Evolutionary conservation across 2,888 invertebrate species (phyloP).

Genomic region (Mythimna lalbum): DNA sequence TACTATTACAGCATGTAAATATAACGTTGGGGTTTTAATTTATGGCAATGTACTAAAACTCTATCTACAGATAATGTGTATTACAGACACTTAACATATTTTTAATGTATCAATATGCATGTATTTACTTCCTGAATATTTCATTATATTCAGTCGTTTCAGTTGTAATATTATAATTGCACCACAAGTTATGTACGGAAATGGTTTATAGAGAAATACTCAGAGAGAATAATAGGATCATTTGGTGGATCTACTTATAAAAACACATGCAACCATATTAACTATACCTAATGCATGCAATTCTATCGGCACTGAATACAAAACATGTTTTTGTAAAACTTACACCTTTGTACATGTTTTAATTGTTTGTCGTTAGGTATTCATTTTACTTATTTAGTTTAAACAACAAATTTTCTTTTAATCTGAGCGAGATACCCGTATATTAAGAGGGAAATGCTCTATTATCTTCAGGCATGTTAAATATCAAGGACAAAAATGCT

Average conservation of each 20-base stretch:
- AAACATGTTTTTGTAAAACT: slow-evolving; percentile 1
- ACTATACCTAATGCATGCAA: not conserved
- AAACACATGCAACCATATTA: not conserved
- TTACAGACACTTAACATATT: slow-evolving; percentile 23
- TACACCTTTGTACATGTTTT: slow-evolving; percentile 8
- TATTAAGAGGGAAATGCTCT: slow-evolving; percentile 41
- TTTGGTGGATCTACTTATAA: not conserved
- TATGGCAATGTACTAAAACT: slow-evolving; percentile 60
- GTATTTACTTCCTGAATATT: slow-evolving; percentile 42
- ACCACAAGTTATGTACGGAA: not conserved
- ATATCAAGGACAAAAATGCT: slow-evolving; percentile 66
- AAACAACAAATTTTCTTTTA: slow-evolving; percentile 3
- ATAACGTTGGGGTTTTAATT: slow-evolving; percentile 31
- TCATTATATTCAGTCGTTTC: slow-evolving; percentile 39
- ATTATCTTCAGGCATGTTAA: slow-evolving; percentile 50
- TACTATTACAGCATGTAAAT: slow-evolving; percentile 39
- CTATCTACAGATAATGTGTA: slow-evolving; percentile 47
- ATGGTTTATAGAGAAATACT: not conserved
- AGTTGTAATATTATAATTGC: slow-evolving; percentile 13
- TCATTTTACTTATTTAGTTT: slow-evolving; percentile 5
- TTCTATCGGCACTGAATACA: slow-evolving; percentile 7
- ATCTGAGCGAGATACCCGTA: slow-evolving; percentile 31
- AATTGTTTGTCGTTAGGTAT: slow-evolving; percentile 19
- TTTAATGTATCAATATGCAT: no score
- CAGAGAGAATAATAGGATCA: not conserved